phyloP scores from a whole-genome alignment of 1,140 invertebrate species.

The Nephila pilipes region DNA sequence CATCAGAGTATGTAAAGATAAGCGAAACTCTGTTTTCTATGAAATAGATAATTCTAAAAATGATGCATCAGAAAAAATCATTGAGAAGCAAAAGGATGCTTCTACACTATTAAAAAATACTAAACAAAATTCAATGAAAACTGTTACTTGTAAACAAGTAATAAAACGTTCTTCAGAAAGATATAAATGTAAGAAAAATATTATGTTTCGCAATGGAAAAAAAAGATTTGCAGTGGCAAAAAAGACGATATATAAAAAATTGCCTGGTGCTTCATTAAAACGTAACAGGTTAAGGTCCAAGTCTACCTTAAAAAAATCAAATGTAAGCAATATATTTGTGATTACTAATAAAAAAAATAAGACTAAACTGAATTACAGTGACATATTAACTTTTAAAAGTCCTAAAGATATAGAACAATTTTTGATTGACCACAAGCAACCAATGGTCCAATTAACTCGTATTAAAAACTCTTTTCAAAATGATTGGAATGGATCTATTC shows the following conservation, averaged over 20 bases:
- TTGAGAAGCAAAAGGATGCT: neutral
- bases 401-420: slow-evolving; percentile 5
- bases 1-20: slow-evolving; percentile 7
- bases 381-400: neutral
- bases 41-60: neutral
- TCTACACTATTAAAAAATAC: neutral
- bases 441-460: neutral
- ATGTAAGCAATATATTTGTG: no score
- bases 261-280: no score
- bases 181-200: no score
- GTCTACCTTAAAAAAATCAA: no score
- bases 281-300: no score
- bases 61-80: neutral
- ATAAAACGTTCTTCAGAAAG: neutral
- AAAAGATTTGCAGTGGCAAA: no score
- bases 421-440: slow-evolving; percentile 6
- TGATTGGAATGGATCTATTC: neutral
- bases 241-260: no score
- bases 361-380: neutral
- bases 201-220: neutral
- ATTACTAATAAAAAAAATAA: no score
- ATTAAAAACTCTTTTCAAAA: neutral
- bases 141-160: neutral
- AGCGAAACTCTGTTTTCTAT: slow-evolving; percentile 12
- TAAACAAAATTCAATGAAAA: neutral